phyloP scores from a whole-genome alignment of 2,888 invertebrate genomes.

The Anticlea derivata region DNA sequence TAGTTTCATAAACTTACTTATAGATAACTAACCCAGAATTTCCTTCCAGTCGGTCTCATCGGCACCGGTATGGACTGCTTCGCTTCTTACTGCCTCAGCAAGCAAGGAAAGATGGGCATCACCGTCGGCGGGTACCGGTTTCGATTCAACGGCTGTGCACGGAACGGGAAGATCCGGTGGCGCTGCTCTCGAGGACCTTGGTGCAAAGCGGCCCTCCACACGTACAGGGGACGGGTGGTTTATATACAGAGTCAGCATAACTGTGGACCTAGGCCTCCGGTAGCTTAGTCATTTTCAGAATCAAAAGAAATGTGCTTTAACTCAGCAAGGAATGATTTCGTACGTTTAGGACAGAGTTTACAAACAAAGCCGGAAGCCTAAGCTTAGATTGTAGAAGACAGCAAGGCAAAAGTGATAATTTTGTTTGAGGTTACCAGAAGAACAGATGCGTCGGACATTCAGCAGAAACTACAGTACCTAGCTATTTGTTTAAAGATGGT shows the following conservation, averaged over 20 bases:
- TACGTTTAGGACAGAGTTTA: too few species aligned
- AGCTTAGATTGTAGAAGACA: too few species aligned
- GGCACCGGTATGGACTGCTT: constrained; percentile 71
- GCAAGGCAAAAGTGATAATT: too few species aligned
- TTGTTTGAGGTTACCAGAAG: too few species aligned
- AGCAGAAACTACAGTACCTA: too few species aligned
- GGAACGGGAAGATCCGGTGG: constrained; percentile 78
- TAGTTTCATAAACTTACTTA: neutral
- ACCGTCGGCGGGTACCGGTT: constrained; percentile 77
- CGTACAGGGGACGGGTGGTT: constrained; percentile 72
- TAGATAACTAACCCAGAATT: constrained; percentile 1
- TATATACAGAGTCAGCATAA: constrained; percentile 77
- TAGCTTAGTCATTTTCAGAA: neutral
- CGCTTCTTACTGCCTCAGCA: constrained; percentile 78
- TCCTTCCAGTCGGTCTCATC: constrained; percentile 62
- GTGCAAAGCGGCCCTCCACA: constrained; percentile 78
- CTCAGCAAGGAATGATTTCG: too few species aligned
- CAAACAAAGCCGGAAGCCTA: too few species aligned
- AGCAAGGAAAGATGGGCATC: constrained; percentile 80
- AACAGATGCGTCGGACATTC: too few species aligned
- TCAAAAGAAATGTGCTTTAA: too few species aligned
- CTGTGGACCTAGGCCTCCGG: constrained; percentile 73
- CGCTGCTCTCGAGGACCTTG: constrained; percentile 75
- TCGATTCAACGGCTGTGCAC: constrained; percentile 75
- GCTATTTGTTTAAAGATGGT: too few species aligned